A percentile compares a stretch with the other conserved stretches of the same genome.
phyloP scores from a whole-genome alignment of 2,888 invertebrate genomes.

The Phortica magna region DNA sequence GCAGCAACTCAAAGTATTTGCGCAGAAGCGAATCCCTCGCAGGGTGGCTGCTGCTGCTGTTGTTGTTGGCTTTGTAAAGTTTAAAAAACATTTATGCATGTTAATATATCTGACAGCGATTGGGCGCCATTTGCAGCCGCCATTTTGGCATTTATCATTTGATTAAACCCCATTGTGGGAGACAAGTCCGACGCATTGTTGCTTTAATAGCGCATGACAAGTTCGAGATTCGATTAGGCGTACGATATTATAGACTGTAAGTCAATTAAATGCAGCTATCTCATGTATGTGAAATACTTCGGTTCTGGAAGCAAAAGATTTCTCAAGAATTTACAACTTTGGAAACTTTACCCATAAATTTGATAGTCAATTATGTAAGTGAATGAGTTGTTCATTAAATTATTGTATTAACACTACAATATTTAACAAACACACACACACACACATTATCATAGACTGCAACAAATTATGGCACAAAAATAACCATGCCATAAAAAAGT shows the following conservation, averaged over 20 bases:
- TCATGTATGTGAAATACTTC: too few species aligned
- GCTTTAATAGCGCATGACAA: conserved; percentile 23
- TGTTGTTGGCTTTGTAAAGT: not conserved
- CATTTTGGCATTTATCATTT: conserved; percentile 46
- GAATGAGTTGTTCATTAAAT: not conserved
- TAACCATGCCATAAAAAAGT: not conserved
- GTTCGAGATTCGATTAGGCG: not conserved
- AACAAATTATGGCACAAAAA: not conserved
- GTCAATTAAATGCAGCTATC: not conserved
- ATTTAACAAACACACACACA: not conserved
- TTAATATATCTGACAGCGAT: conserved; percentile 63
- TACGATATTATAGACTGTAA: not conserved
- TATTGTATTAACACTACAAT: not conserved
- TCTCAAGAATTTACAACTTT: too few species aligned
- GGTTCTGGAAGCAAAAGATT: too few species aligned
- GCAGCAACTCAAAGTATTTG: conserved; percentile 22
- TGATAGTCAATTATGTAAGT: not conserved
- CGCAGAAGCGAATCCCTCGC: conserved; percentile 41
- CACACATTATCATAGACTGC: not conserved
- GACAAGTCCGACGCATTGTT: not conserved
- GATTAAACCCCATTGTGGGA: not conserved
- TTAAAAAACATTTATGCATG: conserved; percentile 65
- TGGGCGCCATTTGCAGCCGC: conserved; percentile 57
- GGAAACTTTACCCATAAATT: not conserved
- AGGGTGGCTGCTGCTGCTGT: not conserved